Conservation (phyloP, 2,888 invertebrate species). For the Neoscelio sp. region DNA sequence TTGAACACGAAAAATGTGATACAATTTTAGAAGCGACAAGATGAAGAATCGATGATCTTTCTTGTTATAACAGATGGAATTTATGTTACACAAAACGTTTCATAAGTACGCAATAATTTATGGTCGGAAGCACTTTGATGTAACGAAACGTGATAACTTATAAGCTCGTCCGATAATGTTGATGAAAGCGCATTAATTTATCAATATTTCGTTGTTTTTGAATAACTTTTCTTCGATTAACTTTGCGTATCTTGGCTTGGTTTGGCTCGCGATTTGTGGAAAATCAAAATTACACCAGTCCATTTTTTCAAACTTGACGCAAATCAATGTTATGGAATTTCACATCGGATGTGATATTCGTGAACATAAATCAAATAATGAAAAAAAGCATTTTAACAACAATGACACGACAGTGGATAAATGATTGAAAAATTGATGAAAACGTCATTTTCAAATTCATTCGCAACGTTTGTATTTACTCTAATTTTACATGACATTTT, state of each 20-base stretch:
- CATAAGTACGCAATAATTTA: constrained; percentile 29
- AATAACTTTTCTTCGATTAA: not conserved
- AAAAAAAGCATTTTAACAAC: too few relatives aligned
- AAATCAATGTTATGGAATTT: too few relatives aligned
- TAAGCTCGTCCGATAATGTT: constrained; percentile 16
- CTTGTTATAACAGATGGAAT: constrained; percentile 43
- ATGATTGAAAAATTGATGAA: too few relatives aligned
- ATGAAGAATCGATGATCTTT: too few relatives aligned
- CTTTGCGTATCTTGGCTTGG: constrained; percentile 32
- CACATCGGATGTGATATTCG: too few relatives aligned
- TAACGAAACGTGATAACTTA: constrained; percentile 49
- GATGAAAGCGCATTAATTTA: constrained; percentile 39
- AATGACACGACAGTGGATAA: too few relatives aligned
- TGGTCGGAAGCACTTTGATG: constrained; percentile 40
- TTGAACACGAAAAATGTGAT: too few relatives aligned
- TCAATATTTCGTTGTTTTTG: constrained; percentile 39
- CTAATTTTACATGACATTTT: constrained; percentile 18
- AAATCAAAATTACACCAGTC: not conserved
- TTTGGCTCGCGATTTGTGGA: not conserved
- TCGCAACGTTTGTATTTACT: too few relatives aligned
- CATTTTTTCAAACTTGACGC: too few relatives aligned
- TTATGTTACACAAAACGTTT: constrained; percentile 32
- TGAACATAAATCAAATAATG: too few relatives aligned
- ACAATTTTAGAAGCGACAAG: too few relatives aligned
- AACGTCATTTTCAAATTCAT: too few relatives aligned